Evolutionary conservation across 2,797 vertebrate genomes (phyloP), one percentile per base, ranked within the genome.

Genomic region (Myripristis jacobus): DNA sequence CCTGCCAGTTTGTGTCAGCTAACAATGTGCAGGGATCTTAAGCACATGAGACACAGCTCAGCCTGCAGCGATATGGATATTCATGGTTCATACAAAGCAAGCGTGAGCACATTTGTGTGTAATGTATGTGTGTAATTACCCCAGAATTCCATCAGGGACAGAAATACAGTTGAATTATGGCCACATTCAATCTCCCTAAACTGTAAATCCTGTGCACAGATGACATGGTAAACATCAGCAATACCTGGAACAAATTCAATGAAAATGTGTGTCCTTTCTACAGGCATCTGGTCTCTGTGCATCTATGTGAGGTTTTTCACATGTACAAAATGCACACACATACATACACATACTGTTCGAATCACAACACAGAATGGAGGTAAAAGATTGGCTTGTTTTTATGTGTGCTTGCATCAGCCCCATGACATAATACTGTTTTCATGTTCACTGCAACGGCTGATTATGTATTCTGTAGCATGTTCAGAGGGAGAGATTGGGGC

Each of bases 261-360:
- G 55, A 64, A 80, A 75, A 36, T 31, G 3, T 12, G 4, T 7
- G 21, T 44, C 63, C 22, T 74, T 70, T 72, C 71, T 64, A 31
- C 38, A 41, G 12, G 38, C 38, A 41, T 88, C 87, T 87, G 87
- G 75, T 88, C 89, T 80, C 38, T 75, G 66, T 87, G 61, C 85
- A 63, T 41, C 62, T 54, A 18, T 78, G 53, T 36, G 10, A 12
- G 22, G 38, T 8, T 58, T 55, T 53, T 52, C 18, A n/a, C 48
- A 67, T 75, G 44, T 62, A 59, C 54, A 66, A 70, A 68, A 62
- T 6, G 10, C 43, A n/a, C n/a, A n/a, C n/a, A 60, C 54, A 64
- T 38, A 10, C 2, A 38, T 38, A 3, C 13, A 6, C 51, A 65
- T 51, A 44, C 63, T 64, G 70, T 69, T 73, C n/a, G 21, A 56